Evolutionary conservation across 2,113 vertebrate species (phyloP).

Genomic region (Cisticola juncidis): DNA sequence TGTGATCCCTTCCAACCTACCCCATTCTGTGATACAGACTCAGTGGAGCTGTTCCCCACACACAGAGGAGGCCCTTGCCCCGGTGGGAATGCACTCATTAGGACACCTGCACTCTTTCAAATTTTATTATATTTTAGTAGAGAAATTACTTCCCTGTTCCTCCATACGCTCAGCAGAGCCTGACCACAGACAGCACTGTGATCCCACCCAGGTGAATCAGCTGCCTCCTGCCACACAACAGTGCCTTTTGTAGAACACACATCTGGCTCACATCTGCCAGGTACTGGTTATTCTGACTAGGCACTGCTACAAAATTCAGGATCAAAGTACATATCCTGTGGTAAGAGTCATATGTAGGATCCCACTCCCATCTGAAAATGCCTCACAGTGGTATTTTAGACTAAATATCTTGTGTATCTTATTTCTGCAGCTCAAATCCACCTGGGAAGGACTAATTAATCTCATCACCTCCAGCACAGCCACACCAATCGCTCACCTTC

Average conservation of each 20-base stretch:
- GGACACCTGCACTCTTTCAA: fast-evolving
- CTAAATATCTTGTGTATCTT: background rate
- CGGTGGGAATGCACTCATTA: fast-evolving
- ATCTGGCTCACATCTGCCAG: fast-evolving
- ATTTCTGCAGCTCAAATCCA: background rate
- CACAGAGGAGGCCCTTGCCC: no score
- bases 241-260: background rate
- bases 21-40: background rate
- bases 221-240: fast-evolving
- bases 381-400: background rate
- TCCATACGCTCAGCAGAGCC: background rate
- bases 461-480: background rate
- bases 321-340: background rate
- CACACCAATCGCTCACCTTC: background rate
- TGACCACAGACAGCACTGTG: fast-evolving
- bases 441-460: background rate
- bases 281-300: no score
- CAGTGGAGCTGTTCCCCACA: background rate
- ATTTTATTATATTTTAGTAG: background rate
- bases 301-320: background rate
- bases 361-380: background rate
- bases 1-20: background rate
- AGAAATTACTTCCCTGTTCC: background rate
- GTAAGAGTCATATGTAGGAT: background rate
- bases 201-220: background rate